Evolutionary conservation across 2,113 vertebrate species (phyloP).

Genomic region (Spea multiplicata): DNA sequence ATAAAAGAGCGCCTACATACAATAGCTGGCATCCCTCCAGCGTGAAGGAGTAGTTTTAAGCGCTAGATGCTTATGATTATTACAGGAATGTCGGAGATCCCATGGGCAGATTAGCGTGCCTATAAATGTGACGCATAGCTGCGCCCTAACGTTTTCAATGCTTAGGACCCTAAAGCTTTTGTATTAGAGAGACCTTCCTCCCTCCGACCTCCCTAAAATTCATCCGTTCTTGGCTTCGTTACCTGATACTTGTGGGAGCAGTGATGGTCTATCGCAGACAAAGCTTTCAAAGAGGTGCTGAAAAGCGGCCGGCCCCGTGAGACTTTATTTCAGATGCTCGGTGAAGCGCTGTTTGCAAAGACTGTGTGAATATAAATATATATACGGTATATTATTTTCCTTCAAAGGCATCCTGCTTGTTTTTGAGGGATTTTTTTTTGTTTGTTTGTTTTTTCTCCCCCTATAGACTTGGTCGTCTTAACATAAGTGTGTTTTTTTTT

Average conservation of each 20-base stretch:
- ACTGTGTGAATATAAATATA: conserved; percentile 3
- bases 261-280: conserved; percentile 80
- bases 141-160: conserved; percentile 55
- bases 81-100: conserved; percentile 72
- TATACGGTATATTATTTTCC: conserved; percentile 1
- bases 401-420: background rate
- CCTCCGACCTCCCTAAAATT: conserved; percentile 60
- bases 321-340: conserved; percentile 58
- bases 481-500: background rate
- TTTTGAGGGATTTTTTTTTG: background rate
- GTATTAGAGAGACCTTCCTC: conserved; percentile 56
- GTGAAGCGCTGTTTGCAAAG: conserved; percentile 67
- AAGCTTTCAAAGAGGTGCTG: conserved; percentile 89
- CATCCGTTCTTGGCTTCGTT: conserved; percentile 64
- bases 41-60: conserved; percentile 62
- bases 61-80: conserved; percentile 64
- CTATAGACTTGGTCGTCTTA: too few relatives aligned
- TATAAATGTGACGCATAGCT: conserved; percentile 66
- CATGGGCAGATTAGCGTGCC: conserved; percentile 61
- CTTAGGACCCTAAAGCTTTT: conserved; percentile 56
- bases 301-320: conserved; percentile 78
- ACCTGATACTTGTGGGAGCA: conserved; percentile 96
- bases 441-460: conserved; percentile 27
- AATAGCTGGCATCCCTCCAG: conserved; percentile 66
- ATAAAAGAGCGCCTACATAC: conserved; percentile 62